These are phyloP conservation scores for Diachasmimorpha longicaudata DNA, from an alignment of 1,140 invertebrate genomes.

Conservation along the genomic window DNA sequence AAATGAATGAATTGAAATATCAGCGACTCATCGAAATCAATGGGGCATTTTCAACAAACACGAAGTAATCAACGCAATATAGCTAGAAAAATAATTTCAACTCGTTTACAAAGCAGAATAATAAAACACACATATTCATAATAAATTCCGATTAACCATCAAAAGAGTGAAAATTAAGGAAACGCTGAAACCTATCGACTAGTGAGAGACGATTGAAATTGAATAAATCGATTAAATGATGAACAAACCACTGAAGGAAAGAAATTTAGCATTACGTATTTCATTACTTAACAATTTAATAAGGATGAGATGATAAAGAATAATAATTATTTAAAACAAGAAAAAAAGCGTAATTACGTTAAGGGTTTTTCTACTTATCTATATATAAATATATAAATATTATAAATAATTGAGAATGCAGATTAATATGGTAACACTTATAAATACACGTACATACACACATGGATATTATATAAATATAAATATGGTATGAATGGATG, in stretches of 20 bases:
- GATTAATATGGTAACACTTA: constrained; percentile 31
- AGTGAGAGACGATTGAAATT: constrained; percentile 33
- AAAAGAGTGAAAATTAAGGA: constrained; percentile 4
- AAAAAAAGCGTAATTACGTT: constrained; percentile 35
- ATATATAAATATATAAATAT: constrained; percentile 35
- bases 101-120: background rate
- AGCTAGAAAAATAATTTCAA: background rate
- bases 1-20: too few species aligned
- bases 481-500: constrained; percentile 40
- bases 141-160: background rate
- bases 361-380: constrained; percentile 58
- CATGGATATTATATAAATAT: constrained; percentile 27
- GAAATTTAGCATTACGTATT: background rate
- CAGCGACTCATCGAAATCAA: background rate
- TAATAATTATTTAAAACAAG: constrained; percentile 13
- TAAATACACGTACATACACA: constrained; percentile 30
- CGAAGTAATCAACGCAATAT: background rate
- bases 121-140: background rate
- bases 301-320: background rate
- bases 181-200: constrained; percentile 31
- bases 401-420: constrained; percentile 19
- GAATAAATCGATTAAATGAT: constrained; percentile 34
- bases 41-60: background rate
- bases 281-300: background rate
- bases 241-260: background rate